A percentile compares a stretch with the other conserved stretches of the same genome.
phyloP scores from a whole-genome alignment of 2,797 vertebrate species.

The Enteromius anoplus region DNA sequence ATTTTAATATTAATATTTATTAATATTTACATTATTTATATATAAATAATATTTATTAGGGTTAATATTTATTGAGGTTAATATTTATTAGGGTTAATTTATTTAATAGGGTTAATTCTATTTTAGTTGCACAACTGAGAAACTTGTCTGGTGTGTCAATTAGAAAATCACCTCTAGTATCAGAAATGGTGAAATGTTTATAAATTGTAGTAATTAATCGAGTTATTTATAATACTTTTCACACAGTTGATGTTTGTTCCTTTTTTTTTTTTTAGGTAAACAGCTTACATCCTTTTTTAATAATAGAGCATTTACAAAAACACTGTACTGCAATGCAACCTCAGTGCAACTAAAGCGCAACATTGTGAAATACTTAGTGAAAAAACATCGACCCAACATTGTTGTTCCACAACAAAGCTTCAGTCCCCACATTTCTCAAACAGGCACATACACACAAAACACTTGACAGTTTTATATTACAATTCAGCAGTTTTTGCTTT shows the following conservation, averaged over 20 bases:
- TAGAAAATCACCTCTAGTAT: not conserved
- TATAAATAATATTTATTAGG: too few species aligned
- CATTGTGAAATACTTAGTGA: not conserved
- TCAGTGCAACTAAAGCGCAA: conserved; percentile 7
- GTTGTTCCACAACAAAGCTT: conserved; percentile 23
- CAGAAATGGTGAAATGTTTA: not conserved
- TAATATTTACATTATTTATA: too few species aligned
- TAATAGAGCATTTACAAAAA: not conserved
- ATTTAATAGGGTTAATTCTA: not conserved
- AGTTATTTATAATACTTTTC: not conserved
- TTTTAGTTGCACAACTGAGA: not conserved
- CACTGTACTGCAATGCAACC: not conserved
- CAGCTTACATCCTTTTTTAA: not conserved
- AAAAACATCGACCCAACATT: not conserved
- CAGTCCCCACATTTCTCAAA: conserved; percentile 29
- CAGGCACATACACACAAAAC: conserved; percentile 32
- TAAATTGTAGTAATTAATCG: too few species aligned
- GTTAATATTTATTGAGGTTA: too few species aligned
- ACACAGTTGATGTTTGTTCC: not conserved
- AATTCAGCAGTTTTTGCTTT: conserved; percentile 13
- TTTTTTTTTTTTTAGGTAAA: not conserved
- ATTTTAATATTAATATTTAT: too few species aligned
- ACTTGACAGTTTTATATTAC: conserved; percentile 29
- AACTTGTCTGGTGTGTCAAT: not conserved
- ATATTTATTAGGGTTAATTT: too few species aligned